Evolutionary conservation across 1,140 invertebrate species (phyloP), one percentile per base, ranked within the genome.

Genomic region (Tenebrio molitor): DNA sequence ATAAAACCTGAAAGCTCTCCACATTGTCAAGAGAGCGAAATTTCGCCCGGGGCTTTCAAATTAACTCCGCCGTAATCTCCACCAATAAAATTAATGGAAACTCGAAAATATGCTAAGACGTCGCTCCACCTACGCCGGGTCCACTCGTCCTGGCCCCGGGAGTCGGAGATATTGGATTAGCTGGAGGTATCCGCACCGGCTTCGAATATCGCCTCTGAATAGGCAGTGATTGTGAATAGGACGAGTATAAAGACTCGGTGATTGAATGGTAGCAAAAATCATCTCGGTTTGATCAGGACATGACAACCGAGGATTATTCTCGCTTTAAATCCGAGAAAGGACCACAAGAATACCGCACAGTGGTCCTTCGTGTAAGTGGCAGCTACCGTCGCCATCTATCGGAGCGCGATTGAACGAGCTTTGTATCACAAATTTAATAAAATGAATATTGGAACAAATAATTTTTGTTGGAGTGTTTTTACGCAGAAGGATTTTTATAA

Each of bases 191-290:
- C 23, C 7, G 23, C 58, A 14, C 34, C n/a, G 23, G 64, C 34
- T 21, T 25, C 16, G 17, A 66, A 58, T 58, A 53, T 21, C 36
- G 23, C 16, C 12, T n/a, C 25, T 69, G 67, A 69, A 69, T 69
- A 69, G 67, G 21, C 46, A 29, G 46, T 69, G 67, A 69, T 69
- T 69, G 67, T 44, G 46, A 69, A 69, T 69, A 25, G 67, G 36
- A 69, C 67, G 36, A 39, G 36, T 25, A 69, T 69, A 69, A 69
- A 69, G 67, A 69, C 46, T 58, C 67, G 7, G 67, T 69, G 67
- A 69, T 69, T 69, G 67, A 69, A 69, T 69, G 36, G 67, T 69
- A 46, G 67, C 44, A 69, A 69, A 69, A 58, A 69, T 69, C 67
- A 69, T 69, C 67, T 69, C 67, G 67, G 39, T 62, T 65, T 65